Conservation (phyloP, 2,797 vertebrate species). For the Distichodus sexfasciatus region DNA sequence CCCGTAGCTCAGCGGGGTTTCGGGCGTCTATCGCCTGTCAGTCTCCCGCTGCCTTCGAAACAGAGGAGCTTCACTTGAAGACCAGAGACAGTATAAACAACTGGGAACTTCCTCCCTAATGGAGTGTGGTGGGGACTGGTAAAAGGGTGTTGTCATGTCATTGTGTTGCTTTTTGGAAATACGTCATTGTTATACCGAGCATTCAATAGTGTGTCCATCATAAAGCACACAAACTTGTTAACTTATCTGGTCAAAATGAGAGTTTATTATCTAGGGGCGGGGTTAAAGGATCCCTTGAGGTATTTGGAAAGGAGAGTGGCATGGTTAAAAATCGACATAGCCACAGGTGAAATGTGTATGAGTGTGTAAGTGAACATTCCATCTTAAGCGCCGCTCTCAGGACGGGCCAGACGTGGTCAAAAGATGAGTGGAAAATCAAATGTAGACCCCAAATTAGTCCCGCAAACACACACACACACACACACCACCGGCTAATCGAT, state of each 20-base stretch:
- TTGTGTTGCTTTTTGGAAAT: no score
- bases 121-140: constrained; percentile 27
- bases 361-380: no score
- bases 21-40: constrained; percentile 28
- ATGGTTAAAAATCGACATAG: no score
- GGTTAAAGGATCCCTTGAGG: no score
- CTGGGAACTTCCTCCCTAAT: constrained; percentile 14
- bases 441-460: constrained; percentile 44
- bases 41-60: constrained; percentile 23
- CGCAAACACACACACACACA: constrained; percentile 38
- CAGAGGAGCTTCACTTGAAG: constrained; percentile 16
- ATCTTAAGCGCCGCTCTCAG: constrained; percentile 17
- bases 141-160: no score
- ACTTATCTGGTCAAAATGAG: no score
- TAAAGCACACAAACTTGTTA: no score
- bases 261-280: no score
- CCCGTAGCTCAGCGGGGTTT: constrained; percentile 38
- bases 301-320: no score
- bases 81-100: constrained; percentile 30
- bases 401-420: constrained; percentile 28
- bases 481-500: constrained; percentile 48
- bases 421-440: constrained; percentile 42
- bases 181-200: no score
- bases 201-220: no score
- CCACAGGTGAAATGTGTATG: no score